Percentiles rank a stretch among this genome's conserved stretches.
Conservation (phyloP, 2,113 vertebrate species). For the Corydoras sp. region DNA sequence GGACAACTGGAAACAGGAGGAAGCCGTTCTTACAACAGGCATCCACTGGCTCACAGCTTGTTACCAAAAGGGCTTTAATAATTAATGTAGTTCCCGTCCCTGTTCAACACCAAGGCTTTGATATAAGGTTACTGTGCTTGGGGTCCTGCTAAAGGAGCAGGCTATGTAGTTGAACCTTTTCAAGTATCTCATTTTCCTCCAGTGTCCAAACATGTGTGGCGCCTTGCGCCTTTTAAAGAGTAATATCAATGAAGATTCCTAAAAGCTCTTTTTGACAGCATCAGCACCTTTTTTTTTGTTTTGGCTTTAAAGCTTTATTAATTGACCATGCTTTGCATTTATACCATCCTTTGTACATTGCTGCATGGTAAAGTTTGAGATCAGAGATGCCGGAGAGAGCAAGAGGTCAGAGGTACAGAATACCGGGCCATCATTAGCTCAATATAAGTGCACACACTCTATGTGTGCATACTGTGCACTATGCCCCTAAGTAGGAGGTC, state of each 20-base stretch:
- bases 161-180: conserved; percentile 49
- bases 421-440: conserved; percentile 36
- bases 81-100: conserved; percentile 63
- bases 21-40: conserved; percentile 59
- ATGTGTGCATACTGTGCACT: conserved; percentile 14
- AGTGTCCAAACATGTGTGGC: conserved; percentile 43
- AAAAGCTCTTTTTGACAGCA: conserved; percentile 27
- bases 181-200: conserved; percentile 44
- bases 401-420: conserved; percentile 33
- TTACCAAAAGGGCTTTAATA: conserved; percentile 65
- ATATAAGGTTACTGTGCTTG: conserved; percentile 67
- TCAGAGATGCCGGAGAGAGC: conserved; percentile 21
- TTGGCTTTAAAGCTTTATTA: conserved; percentile 19
- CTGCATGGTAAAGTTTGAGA: conserved; percentile 29
- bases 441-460: conserved; percentile 11
- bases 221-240: conserved; percentile 40
- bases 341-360: conserved; percentile 28
- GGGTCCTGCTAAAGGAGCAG: conserved; percentile 60
- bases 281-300: conserved; percentile 41
- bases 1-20: conserved; percentile 61
- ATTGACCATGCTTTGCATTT: conserved; percentile 34
- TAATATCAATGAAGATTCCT: conserved; percentile 39
- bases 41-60: conserved; percentile 59
- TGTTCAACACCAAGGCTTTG: conserved; percentile 66
- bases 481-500: conserved; percentile 23